Percentiles rank a stretch among this genome's conserved stretches.
phyloP scores from a whole-genome alignment of 1,140 invertebrate species.

The Leptoteleia sp. region DNA sequence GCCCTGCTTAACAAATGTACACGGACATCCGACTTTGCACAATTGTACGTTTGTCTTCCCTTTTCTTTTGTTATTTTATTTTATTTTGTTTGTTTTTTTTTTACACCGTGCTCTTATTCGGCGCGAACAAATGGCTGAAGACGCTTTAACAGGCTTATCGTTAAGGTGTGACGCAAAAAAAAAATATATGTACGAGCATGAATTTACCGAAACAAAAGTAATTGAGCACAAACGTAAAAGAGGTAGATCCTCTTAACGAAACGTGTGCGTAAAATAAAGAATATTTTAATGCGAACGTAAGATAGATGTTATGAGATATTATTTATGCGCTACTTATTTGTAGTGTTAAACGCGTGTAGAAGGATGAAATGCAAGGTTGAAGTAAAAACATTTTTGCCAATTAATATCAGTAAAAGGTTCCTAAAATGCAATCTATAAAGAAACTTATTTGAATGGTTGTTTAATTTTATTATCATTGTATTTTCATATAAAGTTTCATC shows the following conservation, averaged over 20 bases:
- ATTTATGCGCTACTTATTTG: too few relatives aligned
- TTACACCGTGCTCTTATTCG: constrained; percentile 40
- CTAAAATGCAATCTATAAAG: too few relatives aligned
- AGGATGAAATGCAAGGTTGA: too few relatives aligned
- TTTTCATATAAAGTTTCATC: too few relatives aligned
- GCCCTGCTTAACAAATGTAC: constrained; percentile 54
- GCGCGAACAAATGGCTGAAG: constrained; percentile 15
- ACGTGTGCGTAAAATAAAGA: neutral
- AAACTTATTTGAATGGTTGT: too few relatives aligned
- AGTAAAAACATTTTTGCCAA: too few relatives aligned
- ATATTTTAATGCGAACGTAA: neutral
- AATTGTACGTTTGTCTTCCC: constrained; percentile 52
- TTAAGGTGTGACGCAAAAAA: constrained; percentile 19
- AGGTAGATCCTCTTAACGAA: neutral
- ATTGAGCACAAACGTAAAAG: constrained; percentile 17
- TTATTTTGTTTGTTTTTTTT: too few relatives aligned
- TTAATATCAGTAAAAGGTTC: too few relatives aligned
- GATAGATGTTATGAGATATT: neutral
- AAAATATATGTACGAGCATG: constrained; percentile 15
- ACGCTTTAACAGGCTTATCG: constrained; percentile 35
- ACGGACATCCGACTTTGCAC: constrained; percentile 23
- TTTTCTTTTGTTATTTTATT: too few relatives aligned
- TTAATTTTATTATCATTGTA: too few relatives aligned
- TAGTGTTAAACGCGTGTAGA: too few relatives aligned
- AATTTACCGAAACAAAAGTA: constrained; percentile 47